phyloP scores from a whole-genome alignment of 2,113 vertebrate genomes.

The Antechinus flavipes region DNA sequence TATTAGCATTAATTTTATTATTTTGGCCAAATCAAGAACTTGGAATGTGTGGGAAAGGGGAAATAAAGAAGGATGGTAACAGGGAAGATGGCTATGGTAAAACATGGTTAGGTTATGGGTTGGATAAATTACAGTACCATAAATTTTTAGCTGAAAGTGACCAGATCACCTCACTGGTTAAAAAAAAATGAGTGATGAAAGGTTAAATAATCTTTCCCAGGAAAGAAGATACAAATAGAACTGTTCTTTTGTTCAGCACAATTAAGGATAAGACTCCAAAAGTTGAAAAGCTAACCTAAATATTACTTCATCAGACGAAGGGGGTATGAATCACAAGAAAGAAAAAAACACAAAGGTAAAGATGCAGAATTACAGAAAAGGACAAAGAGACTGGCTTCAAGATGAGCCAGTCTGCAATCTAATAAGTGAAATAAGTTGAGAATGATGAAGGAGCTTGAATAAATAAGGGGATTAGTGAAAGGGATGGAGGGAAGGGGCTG shows the following conservation, averaged over 20 bases:
- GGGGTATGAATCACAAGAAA: neutral
- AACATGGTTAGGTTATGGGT: neutral
- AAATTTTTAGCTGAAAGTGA: neutral
- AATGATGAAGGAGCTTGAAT: neutral
- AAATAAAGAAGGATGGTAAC: neutral
- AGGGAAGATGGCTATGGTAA: neutral
- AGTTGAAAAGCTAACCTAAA: neutral
- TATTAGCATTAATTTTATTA: neutral
- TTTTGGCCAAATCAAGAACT: neutral
- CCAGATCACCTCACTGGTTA: neutral
- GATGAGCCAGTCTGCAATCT: conserved; percentile 1
- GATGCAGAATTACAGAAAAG: neutral
- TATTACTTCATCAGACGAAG: neutral
- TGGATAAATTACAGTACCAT: neutral
- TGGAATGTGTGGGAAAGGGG: neutral
- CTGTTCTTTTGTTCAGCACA: neutral
- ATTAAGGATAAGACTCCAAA: neutral
- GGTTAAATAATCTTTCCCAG: neutral
- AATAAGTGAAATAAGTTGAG: neutral
- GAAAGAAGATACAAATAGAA: neutral
- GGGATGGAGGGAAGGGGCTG: neutral
- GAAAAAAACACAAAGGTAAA: conserved; percentile 43
- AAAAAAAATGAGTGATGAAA: neutral
- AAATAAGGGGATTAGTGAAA: neutral
- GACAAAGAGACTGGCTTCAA: neutral